phyloP scores from a whole-genome alignment of 1,140 invertebrate genomes.

The Habropoda laboriosa region DNA sequence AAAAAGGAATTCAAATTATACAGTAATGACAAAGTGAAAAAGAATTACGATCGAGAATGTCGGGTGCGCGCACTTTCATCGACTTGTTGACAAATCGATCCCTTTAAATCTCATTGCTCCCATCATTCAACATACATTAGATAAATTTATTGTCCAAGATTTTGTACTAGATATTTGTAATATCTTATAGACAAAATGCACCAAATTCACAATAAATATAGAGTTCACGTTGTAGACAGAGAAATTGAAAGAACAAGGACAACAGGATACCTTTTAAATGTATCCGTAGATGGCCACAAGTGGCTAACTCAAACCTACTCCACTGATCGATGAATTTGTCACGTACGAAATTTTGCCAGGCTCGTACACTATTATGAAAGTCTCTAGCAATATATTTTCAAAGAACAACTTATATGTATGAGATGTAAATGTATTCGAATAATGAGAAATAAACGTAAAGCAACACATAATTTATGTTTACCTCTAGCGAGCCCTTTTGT shows the following conservation, averaged over 20 bases:
- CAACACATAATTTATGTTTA: slow-evolving; percentile 71
- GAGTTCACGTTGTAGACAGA: not conserved
- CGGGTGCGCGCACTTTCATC: slow-evolving; percentile 62
- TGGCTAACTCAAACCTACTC: slow-evolving; percentile 69
- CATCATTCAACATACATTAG: slow-evolving; percentile 30
- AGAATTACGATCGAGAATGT: slow-evolving; percentile 44
- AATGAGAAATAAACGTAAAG: not conserved
- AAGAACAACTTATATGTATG: not conserved
- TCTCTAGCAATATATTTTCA: not conserved
- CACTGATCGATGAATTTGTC: slow-evolving; percentile 73
- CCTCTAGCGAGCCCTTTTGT: slow-evolving; percentile 73
- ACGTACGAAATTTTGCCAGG: slow-evolving; percentile 52
- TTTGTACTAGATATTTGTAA: not conserved
- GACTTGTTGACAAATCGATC: slow-evolving; percentile 71
- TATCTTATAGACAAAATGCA: not conserved
- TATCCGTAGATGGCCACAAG: slow-evolving; percentile 73
- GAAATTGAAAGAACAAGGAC: slow-evolving; percentile 40
- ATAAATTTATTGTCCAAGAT: not conserved
- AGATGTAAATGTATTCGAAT: not conserved
- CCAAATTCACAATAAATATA: not conserved
- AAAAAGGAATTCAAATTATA: not conserved
- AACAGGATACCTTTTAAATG: slow-evolving; percentile 60
- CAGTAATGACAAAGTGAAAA: slow-evolving; percentile 21
- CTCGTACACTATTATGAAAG: slow-evolving; percentile 28
- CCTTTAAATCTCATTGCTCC: slow-evolving; percentile 62